Percentiles rank a stretch among this genome's conserved stretches.
These are phyloP conservation scores for Aplocera efformata DNA, from an alignment of 2,888 invertebrate genomes.

Conservation along the genomic window DNA sequence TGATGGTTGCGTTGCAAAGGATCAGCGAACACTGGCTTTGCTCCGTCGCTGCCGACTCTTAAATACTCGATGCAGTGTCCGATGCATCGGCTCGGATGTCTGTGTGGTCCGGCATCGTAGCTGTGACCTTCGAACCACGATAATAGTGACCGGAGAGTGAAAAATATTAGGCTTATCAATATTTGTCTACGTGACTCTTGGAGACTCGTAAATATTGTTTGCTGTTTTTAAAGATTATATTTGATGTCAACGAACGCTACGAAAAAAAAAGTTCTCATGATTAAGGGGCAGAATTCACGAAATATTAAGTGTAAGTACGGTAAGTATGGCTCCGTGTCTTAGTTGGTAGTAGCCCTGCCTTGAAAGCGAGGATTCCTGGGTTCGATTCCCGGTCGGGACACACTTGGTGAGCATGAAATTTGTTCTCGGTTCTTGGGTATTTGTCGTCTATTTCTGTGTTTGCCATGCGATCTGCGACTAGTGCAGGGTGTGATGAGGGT, in stretches of 20 bases:
- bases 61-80: constrained; percentile 51
- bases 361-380: no score
- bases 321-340: no score
- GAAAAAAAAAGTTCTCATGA: background rate
- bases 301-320: no score
- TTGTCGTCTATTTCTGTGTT: no score
- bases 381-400: no score
- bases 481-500: no score
- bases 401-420: no score
- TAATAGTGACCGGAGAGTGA: constrained; percentile 49
- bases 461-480: no score
- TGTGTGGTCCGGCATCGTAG: constrained; percentile 45
- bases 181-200: constrained; percentile 35
- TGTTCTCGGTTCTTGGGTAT: no score
- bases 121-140: constrained; percentile 61
- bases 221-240: constrained; percentile 7
- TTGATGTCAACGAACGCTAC: constrained; percentile 15
- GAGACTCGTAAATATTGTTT: constrained; percentile 19
- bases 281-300: no score
- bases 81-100: constrained; percentile 39
- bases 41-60: constrained; percentile 39
- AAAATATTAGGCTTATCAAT: constrained; percentile 60
- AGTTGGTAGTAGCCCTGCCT: no score
- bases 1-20: constrained; percentile 30
- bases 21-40: constrained; percentile 40